Conservation (phyloP, 2,888 invertebrate species). For the Leptinotarsa juncta region DNA sequence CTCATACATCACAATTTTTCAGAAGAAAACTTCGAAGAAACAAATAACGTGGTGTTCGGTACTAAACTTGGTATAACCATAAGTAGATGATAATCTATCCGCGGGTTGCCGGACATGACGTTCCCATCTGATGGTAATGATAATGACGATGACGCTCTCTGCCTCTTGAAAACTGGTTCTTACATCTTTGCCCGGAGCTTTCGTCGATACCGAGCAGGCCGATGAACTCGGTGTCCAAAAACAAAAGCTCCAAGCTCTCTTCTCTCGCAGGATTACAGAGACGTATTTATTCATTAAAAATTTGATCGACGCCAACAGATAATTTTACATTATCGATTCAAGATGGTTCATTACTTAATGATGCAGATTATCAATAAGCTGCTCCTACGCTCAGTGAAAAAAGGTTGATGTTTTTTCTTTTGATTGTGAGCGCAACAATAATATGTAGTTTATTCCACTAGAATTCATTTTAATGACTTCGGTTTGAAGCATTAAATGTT, state of each 20-base stretch:
- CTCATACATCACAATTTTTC: not conserved
- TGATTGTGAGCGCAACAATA: too few relatives aligned
- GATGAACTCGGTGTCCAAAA: constrained; percentile 55
- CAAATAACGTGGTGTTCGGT: not conserved
- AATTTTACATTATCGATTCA: constrained; percentile 15
- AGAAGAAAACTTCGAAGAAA: not conserved
- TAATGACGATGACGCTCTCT: constrained; percentile 55
- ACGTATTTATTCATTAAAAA: not conserved
- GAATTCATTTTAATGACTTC: too few relatives aligned
- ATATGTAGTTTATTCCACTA: too few relatives aligned
- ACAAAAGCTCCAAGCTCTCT: constrained; percentile 41
- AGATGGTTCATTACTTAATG: not conserved
- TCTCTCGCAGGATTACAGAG: constrained; percentile 5
- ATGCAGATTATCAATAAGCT: not conserved
- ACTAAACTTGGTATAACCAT: constrained; percentile 23
- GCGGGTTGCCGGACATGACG: constrained; percentile 56
- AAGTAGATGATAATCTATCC: constrained; percentile 48
- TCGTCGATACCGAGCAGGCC: constrained; percentile 53
- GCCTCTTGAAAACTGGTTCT: constrained; percentile 60
- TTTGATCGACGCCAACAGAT: not conserved
- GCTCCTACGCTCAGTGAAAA: not conserved
- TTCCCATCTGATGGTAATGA: constrained; percentile 43
- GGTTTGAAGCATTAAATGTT: too few relatives aligned
- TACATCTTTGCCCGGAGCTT: constrained; percentile 56
- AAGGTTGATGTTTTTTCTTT: too few relatives aligned